Percentiles rank a stretch among this genome's conserved stretches.
These are phyloP conservation scores for Nibea coibor DNA, from an alignment of 2,113 vertebrate genomes.

Conservation along the genomic window DNA sequence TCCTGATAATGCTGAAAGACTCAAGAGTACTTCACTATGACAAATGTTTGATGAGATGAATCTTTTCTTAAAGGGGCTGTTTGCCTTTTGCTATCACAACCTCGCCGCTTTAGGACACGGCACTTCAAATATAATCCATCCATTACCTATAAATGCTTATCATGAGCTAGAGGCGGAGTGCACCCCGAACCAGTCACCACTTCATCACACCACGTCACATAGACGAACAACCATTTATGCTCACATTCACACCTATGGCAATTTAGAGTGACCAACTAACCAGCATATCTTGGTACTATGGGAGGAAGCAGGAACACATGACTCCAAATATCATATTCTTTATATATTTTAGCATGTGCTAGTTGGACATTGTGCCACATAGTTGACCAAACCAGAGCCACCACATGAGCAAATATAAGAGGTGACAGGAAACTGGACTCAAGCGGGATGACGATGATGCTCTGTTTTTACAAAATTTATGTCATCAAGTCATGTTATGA, in stretches of 20 bases:
- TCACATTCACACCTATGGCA: too few relatives aligned
- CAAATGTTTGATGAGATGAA: background rate
- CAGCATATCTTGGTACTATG: too few relatives aligned
- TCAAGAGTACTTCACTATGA: background rate
- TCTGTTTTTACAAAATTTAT: background rate
- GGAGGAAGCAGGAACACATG: too few relatives aligned
- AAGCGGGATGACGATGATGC: too few relatives aligned
- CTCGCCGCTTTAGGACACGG: background rate
- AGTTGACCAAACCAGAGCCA: background rate
- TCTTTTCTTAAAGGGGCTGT: background rate
- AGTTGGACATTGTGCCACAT: background rate
- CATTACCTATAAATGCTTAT: too few relatives aligned
- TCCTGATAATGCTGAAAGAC: background rate
- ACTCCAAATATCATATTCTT: background rate
- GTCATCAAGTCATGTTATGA: background rate
- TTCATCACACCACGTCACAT: too few relatives aligned
- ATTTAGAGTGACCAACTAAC: too few relatives aligned
- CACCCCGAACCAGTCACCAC: too few relatives aligned
- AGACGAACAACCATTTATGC: too few relatives aligned
- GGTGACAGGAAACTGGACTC: background rate
- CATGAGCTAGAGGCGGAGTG: too few relatives aligned
- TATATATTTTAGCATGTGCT: background rate
- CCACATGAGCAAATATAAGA: background rate
- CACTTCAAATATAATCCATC: background rate
- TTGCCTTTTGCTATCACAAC: background rate